Evolutionary conservation across 2,888 invertebrate genomes (phyloP).

Genomic region (Drosophila nr. perissopoda): DNA sequence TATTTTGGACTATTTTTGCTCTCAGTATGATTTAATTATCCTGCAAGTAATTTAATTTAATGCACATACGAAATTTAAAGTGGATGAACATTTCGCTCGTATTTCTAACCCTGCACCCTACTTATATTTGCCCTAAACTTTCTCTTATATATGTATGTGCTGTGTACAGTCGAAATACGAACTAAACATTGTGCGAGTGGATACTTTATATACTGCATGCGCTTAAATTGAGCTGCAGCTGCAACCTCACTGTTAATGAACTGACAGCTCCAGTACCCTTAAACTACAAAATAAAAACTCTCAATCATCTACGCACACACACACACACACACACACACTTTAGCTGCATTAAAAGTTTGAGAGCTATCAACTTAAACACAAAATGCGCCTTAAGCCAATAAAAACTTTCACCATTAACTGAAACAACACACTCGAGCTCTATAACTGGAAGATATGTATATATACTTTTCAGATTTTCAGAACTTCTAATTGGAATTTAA

Average conservation of each 20-base stretch:
- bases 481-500: neutral
- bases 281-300: neutral
- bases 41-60: neutral
- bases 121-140: neutral
- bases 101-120: neutral
- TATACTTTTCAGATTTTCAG: neutral
- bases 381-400: constrained; percentile 62
- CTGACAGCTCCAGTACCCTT: constrained; percentile 3
- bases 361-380: constrained; percentile 64
- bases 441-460: neutral
- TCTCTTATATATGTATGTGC: neutral
- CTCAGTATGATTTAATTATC: neutral
- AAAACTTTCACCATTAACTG: constrained; percentile 54
- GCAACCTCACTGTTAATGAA: constrained; percentile 15
- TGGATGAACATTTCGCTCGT: neutral
- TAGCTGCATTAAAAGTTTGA: constrained; percentile 55
- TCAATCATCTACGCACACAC: neutral
- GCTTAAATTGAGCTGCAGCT: constrained; percentile 55
- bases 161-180: constrained; percentile 1
- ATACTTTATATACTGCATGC: constrained; percentile 18
- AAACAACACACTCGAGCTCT: too few relatives aligned
- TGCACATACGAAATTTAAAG: neutral
- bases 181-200: constrained; percentile 6
- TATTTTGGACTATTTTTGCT: neutral
- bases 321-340: neutral